phyloP scores from a whole-genome alignment of 2,888 invertebrate genomes.

The Diarsia rubi region DNA sequence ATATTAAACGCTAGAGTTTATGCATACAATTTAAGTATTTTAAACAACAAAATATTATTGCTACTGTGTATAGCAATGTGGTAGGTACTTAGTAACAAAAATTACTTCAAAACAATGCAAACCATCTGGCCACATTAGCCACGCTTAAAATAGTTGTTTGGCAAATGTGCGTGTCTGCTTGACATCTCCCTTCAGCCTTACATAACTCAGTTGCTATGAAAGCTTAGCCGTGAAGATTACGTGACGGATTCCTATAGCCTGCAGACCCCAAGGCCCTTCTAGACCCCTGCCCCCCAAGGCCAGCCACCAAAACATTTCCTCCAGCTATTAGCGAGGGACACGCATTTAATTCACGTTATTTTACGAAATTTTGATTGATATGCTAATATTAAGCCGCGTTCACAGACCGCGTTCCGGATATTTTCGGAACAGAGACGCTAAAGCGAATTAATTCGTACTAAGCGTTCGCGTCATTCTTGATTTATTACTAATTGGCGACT shows the following conservation, averaged over 20 bases:
- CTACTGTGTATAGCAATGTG: background rate
- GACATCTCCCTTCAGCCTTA: constrained; percentile 71
- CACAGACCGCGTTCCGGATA: constrained; percentile 33
- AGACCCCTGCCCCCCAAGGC: constrained; percentile 62
- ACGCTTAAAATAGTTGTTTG: constrained; percentile 68
- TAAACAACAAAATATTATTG: constrained; percentile 5
- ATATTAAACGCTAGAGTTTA: background rate
- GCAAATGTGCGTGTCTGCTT: constrained; percentile 75
- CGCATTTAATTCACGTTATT: constrained; percentile 63
- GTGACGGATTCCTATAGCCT: constrained; percentile 75
- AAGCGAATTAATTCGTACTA: constrained; percentile 52
- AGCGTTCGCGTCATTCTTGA: constrained; percentile 50
- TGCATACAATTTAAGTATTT: background rate
- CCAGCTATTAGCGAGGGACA: constrained; percentile 58
- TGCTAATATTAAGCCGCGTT: constrained; percentile 52
- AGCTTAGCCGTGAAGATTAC: constrained; percentile 72
- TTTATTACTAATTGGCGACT: constrained; percentile 54
- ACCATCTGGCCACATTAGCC: constrained; percentile 53
- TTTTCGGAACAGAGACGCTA: constrained; percentile 38
- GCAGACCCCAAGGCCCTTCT: constrained; percentile 33
- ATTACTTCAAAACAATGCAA: constrained; percentile 39
- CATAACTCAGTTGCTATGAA: constrained; percentile 70
- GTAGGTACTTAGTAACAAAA: constrained; percentile 8
- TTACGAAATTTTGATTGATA: constrained; percentile 63
- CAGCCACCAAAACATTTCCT: constrained; percentile 57